A percentile compares a stretch with the other conserved stretches of the same genome.
phyloP scores from a whole-genome alignment of 1,140 invertebrate species.

The Monochamus saltuarius region DNA sequence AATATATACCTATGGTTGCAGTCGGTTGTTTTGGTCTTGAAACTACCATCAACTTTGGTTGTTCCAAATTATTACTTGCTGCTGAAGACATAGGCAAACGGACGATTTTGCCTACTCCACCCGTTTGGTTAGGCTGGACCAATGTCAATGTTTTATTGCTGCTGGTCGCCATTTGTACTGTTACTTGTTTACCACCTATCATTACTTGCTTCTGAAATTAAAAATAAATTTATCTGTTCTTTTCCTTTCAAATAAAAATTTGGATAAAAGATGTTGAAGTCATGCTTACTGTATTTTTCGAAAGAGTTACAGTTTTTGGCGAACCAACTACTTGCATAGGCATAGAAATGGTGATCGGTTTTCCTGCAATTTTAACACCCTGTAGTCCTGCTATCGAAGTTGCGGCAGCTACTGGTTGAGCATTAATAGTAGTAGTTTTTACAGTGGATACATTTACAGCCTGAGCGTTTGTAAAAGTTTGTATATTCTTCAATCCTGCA shows the following conservation, averaged over 20 bases:
- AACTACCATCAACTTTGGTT: constrained; percentile 58
- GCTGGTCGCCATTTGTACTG: constrained; percentile 54
- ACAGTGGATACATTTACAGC: constrained; percentile 47
- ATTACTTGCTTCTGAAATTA: constrained; percentile 60
- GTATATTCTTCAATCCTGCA: constrained; percentile 62
- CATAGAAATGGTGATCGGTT: constrained; percentile 71
- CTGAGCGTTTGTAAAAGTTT: constrained; percentile 63
- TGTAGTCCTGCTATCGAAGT: constrained; percentile 50
- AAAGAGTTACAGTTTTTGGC: constrained; percentile 62
- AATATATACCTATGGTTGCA: constrained; percentile 53
- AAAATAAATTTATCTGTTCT: neutral
- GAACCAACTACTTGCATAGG: constrained; percentile 59
- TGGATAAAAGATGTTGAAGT: too few species aligned
- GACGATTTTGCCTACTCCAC: constrained; percentile 45
- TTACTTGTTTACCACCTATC: constrained; percentile 70
- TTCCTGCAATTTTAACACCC: constrained; percentile 54
- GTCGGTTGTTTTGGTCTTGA: constrained; percentile 57
- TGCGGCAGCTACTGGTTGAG: constrained; percentile 48
- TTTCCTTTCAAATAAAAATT: too few species aligned
- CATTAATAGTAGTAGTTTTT: constrained; percentile 50
- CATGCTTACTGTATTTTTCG: constrained; percentile 46
- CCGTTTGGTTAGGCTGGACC: constrained; percentile 37
- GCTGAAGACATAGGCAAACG: constrained; percentile 51
- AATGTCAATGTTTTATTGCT: constrained; percentile 51
- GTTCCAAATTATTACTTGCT: constrained; percentile 37